phyloP scores from a whole-genome alignment of 2,888 invertebrate species.

The Apamea crenata region DNA sequence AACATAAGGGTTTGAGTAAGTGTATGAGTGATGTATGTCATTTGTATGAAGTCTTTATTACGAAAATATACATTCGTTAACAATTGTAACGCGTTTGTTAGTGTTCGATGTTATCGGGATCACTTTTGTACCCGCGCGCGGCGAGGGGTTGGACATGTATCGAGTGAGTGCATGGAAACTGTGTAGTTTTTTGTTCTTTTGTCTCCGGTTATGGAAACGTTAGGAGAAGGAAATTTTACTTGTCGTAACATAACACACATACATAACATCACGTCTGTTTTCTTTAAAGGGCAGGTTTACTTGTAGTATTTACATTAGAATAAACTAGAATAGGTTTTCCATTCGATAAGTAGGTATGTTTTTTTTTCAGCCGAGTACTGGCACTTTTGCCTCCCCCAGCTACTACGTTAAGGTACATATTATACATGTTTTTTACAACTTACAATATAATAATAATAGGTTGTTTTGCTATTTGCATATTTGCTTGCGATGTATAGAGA shows the following conservation, averaged over 20 bases:
- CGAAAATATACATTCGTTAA: constrained; percentile 72
- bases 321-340: not conserved
- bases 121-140: constrained; percentile 61
- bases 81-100: constrained; percentile 70
- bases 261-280: not conserved
- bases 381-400: not conserved
- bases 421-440: not conserved
- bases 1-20: constrained; percentile 12
- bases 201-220: constrained; percentile 30
- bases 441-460: not conserved
- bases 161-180: constrained; percentile 42
- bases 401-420: not conserved
- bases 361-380: not conserved
- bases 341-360: not conserved
- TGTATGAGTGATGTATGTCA: constrained; percentile 39
- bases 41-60: constrained; percentile 67
- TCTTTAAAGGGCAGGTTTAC: not conserved
- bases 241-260: not conserved
- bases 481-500: not conserved
- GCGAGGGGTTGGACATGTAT: constrained; percentile 55
- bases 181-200: constrained; percentile 39
- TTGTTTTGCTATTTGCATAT: not conserved
- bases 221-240: not conserved
- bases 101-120: constrained; percentile 79
- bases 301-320: not conserved